Evolutionary conservation across 1,140 invertebrate genomes (phyloP), one percentile per base, ranked within the genome.

Genomic region (Drosophila kikkawai): DNA sequence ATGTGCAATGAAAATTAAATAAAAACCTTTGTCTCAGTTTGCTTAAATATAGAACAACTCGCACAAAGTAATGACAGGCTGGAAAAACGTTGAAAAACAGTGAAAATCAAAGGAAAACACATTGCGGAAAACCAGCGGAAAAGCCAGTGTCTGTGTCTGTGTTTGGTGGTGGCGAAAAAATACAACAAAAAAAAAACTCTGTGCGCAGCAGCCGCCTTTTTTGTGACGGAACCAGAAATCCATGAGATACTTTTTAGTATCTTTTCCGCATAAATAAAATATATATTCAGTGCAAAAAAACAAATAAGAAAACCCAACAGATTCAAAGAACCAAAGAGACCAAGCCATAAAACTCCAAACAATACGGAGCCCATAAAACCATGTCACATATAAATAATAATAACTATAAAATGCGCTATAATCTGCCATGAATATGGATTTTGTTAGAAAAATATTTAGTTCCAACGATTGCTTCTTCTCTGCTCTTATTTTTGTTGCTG

Each of bases 181-280:
- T 26, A 39, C n/a, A 50, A 22, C 22, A 58, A 71, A 50, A 32
- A 32, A 79, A 76, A 67, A 73, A 73, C 75, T 67, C 78, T 80
- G 15, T 88, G 84, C 85, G 85, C 85, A 88, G 85, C 85, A 88
- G 85, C 85, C 85, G 85, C 85, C 86, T 88, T 88, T 88, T 87
- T 88, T 39, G 34, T 39, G 53, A 26, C 36, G 41, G n/a, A 64
- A 42, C 66, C 34, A 48, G 64, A 66, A 53, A 75, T 42, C 45
- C 60, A 45, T 57, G 45, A 75, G 70, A 76, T 75, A 66, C 55
- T 66, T 51, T 37, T 37, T 44, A 39, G 61, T 41, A 58, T 50
- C 64, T 68, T 56, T 22, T 39, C 53, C 37, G 22, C 36, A 11
- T 13, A n/a, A 26, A 17, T 34, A 19, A 44, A 65, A 65, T 29